Evolutionary conservation across 2,113 vertebrate species (phyloP).

Genomic region (Brachyhypopomus occidentalis): DNA sequence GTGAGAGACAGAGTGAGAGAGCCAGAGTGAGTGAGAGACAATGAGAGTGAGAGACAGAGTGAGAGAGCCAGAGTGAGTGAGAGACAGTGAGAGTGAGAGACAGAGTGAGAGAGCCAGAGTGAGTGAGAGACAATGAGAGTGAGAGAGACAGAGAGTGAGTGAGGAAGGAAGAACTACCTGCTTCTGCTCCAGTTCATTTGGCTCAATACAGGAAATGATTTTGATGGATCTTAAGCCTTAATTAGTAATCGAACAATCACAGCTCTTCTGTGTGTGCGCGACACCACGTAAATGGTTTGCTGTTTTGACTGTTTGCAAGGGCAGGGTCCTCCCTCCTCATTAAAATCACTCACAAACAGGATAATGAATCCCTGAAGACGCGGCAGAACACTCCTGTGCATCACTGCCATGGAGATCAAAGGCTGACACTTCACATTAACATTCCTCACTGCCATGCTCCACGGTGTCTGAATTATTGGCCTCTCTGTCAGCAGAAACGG

Average conservation of each 20-base stretch:
- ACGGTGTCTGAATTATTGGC: conserved; percentile 30
- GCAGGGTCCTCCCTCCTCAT: conserved; percentile 72
- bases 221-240: conserved; percentile 39
- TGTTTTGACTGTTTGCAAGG: conserved; percentile 45
- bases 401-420: conserved; percentile 74
- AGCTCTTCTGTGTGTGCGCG: conserved; percentile 28
- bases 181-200: background rate
- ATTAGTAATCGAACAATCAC: conserved; percentile 42
- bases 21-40: too few relatives aligned
- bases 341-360: conserved; percentile 72
- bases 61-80: too few relatives aligned
- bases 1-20: too few relatives aligned
- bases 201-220: conserved; percentile 28
- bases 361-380: conserved; percentile 74
- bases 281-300: conserved; percentile 20
- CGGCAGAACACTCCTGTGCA: conserved; percentile 48
- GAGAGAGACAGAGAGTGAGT: too few relatives aligned
- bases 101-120: background rate
- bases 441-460: conserved; percentile 15
- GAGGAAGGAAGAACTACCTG: background rate
- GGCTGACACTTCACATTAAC: conserved; percentile 65
- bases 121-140: too few relatives aligned
- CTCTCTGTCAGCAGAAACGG: background rate
- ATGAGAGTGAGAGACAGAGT: background rate
- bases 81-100: background rate